These are phyloP conservation scores for Urosaurus nigricauda DNA, from an alignment of 2,797 vertebrate species.

Conservation along the genomic window DNA sequence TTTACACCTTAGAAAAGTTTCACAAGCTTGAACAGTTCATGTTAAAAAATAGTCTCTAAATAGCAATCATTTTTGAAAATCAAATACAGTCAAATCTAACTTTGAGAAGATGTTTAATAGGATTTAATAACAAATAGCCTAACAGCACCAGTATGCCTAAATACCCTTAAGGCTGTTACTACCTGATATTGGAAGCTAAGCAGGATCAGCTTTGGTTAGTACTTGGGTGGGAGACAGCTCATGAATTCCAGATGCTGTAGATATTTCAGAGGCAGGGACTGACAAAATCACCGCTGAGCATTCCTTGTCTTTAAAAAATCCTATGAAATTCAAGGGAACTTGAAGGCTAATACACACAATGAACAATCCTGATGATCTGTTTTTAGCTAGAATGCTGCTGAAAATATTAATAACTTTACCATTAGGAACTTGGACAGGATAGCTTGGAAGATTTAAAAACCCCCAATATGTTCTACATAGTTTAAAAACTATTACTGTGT, in stretches of 20 bases:
- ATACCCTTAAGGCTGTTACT: no score
- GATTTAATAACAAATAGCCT: neutral
- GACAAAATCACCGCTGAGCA: no score
- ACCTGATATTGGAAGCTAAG: no score
- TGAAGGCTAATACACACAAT: no score
- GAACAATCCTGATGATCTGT: neutral
- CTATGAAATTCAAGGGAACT: no score
- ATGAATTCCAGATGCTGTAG: no score
- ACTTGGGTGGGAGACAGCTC: no score
- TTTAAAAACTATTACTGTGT: neutral
- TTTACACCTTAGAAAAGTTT: constrained; percentile 31
- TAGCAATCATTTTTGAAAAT: neutral
- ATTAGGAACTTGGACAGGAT: neutral
- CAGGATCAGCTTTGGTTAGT: no score
- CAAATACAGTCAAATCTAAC: neutral
- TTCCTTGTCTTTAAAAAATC: no score
- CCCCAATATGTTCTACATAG: neutral
- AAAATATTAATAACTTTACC: neutral
- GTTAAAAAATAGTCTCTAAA: neutral
- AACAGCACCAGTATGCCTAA: no score
- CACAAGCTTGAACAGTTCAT: neutral
- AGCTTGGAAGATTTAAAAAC: neutral
- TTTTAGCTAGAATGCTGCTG: neutral
- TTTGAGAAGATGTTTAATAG: neutral
- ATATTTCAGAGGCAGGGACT: no score